Conservation (phyloP, 2,797 vertebrate species). For the Potorous gilbertii region DNA sequence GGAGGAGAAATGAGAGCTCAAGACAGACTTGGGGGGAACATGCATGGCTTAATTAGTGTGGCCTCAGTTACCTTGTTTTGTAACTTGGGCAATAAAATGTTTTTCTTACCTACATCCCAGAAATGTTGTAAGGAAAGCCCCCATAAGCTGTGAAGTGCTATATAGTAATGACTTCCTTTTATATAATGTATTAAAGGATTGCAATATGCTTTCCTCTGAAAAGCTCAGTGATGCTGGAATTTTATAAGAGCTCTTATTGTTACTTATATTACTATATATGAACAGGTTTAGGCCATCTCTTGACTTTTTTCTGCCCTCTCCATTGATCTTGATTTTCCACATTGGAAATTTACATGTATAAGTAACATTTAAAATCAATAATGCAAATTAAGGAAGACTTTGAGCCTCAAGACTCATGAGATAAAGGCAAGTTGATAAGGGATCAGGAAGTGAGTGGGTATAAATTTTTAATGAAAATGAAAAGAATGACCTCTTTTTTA, state of each 20-base stretch:
- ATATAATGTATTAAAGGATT: neutral
- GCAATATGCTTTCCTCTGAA: neutral
- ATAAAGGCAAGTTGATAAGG: constrained; percentile 41
- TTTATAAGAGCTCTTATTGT: neutral
- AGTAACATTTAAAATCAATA: constrained; percentile 67
- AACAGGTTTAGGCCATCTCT: neutral
- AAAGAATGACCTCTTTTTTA: neutral
- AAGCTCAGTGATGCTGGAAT: neutral
- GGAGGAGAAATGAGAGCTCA: neutral
- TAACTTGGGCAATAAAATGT: neutral
- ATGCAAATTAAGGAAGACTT: constrained; percentile 61
- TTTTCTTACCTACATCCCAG: neutral
- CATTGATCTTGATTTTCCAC: constrained; percentile 19
- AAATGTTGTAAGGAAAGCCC: neutral
- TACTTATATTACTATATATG: neutral
- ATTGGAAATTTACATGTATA: constrained; percentile 60
- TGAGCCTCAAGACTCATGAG: constrained; percentile 32
- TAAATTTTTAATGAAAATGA: neutral
- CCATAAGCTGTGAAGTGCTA: neutral
- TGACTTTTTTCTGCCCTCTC: neutral
- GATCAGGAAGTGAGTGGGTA: constrained; percentile 35
- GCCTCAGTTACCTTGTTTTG: neutral
- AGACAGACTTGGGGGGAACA: neutral
- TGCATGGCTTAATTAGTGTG: neutral
- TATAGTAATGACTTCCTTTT: neutral